Base-by-base conservation (phyloP, 2,888 invertebrate species). In the Anthrax anthrax region DNA sequence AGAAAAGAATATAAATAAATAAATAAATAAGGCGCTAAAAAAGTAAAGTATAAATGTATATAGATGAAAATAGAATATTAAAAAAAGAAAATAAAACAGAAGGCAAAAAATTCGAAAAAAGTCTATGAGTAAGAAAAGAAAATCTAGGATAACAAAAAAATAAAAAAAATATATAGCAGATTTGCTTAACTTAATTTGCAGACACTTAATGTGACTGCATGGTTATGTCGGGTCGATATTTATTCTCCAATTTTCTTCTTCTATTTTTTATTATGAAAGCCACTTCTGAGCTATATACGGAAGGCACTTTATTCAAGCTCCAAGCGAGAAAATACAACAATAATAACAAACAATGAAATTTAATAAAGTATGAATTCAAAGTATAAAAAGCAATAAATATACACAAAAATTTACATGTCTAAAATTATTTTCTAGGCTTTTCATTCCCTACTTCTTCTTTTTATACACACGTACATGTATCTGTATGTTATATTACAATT, bases 141-240 rank as follows among this genome's bases (percentile, higher is more conserved):
- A 37, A 12, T 32, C 3, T 12, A 32, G 12, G 13, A 12, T 12
- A 12, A 32, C 3, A 32, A 32, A 32, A 12, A 32, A 32, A 32
- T 32, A 27, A 43, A 48, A 45, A 43, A 51, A 51, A 49, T 49
- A 49, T 48, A 48, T 48, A 47, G 46, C 49, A 47, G 51, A 49
- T 50, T 50, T 54, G 52, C 52, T 52, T 54, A 55, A 55, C 54
- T 54, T 55, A 55, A 54, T 55, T 55, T 54, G 53, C 51, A 49
- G 51, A 51, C 51, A 47, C 46, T 51, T 12, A 49, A 51, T 51
- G 49, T 42, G 46, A 47, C 49, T 51, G 51, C 49, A 49, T 51
- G 49, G 46, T 47, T 49, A 47, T 51, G 51, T 49, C 49, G 49
- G 51, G 49, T 51, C 51, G 51, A 51, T 51, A 51, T 51, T 51